Base-by-base conservation (phyloP, 2,113 vertebrate species). In the Platysteira castanea region DNA sequence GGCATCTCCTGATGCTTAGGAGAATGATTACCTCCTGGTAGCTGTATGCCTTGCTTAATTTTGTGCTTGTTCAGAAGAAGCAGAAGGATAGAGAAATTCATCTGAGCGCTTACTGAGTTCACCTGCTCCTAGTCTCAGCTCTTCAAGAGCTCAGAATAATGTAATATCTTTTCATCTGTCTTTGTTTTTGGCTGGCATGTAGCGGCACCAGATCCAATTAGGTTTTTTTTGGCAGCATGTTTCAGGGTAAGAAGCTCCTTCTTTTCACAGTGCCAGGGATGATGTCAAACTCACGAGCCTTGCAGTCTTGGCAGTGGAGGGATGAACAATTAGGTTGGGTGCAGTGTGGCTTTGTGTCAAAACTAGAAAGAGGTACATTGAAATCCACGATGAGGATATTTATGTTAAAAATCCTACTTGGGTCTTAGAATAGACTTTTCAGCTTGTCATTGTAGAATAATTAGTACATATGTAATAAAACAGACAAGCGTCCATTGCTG, bases 131-230 rank as follows among this genome's bases (percentile, higher is more conserved):
- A 42, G 24, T 49, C 28, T 30, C 46, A 4, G 11, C 11, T 65
- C 85, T 78, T 69, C 31, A 78, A 60, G 53, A 75, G 11, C 64
- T 49, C 35, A 56, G 54, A 80, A 80, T 57, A 50, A 87, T 80
- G 20, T 73, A 63, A 4, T 79, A 7, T 13, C 53, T 84, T 63
- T 87, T 56, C 30, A 9, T 27, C 31, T 61, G 22, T n/a, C 26
- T 71, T 64, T 77, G 19, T 1, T 67, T 91, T 53, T 49, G 41
- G 15, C 44, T 68, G 49, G 24, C 8, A 19, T 15, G 26, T 74
- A 30, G 14, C 0, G 0, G 6, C 8, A 9, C 44, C 18, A 61
- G 89, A 82, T 67, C 19, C 0, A 1, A 7, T 27, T 9, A 33
- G 20, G 5, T 5, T 5, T 14, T 22, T 63, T 90, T 70, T 84